A percentile compares a stretch with the other conserved stretches of the same genome.
phyloP scores from a whole-genome alignment of 2,888 invertebrate species.

The Mythimna albipuncta region DNA sequence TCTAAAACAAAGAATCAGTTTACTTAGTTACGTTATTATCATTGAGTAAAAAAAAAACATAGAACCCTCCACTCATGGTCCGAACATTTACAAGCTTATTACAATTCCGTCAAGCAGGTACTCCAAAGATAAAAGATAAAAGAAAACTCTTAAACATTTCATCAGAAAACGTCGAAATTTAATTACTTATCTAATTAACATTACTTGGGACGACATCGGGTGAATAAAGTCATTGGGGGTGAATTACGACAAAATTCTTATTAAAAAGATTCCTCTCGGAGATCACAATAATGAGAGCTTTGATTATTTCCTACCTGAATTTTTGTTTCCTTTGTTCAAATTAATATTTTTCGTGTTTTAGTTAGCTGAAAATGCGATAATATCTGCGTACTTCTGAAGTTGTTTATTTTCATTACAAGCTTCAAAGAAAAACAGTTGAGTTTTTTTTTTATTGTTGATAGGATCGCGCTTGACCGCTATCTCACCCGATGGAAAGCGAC shows the following conservation, averaged over 20 bases:
- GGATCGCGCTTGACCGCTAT: too few species aligned
- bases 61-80: constrained; percentile 14
- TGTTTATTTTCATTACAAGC: not conserved
- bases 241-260: constrained; percentile 75
- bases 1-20: not conserved
- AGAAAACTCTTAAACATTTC: constrained; percentile 72
- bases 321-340: constrained; percentile 48
- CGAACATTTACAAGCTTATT: constrained; percentile 54
- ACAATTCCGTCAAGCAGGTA: constrained; percentile 51
- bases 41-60: not conserved
- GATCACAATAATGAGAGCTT: constrained; percentile 69
- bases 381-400: not conserved
- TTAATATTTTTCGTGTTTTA: constrained; percentile 9
- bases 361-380: not conserved
- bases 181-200: constrained; percentile 79
- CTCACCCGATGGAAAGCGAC: too few species aligned
- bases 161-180: constrained; percentile 76
- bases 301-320: constrained; percentile 67
- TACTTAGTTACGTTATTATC: not conserved
- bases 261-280: constrained; percentile 70
- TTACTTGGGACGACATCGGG: constrained; percentile 74
- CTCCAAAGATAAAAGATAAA: constrained; percentile 58
- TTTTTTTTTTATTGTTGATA: too few species aligned
- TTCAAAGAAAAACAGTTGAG: not conserved
- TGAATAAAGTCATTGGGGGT: constrained; percentile 77